phyloP scores from a whole-genome alignment of 2,797 vertebrate genomes.

The Eulemur rubriventer region DNA sequence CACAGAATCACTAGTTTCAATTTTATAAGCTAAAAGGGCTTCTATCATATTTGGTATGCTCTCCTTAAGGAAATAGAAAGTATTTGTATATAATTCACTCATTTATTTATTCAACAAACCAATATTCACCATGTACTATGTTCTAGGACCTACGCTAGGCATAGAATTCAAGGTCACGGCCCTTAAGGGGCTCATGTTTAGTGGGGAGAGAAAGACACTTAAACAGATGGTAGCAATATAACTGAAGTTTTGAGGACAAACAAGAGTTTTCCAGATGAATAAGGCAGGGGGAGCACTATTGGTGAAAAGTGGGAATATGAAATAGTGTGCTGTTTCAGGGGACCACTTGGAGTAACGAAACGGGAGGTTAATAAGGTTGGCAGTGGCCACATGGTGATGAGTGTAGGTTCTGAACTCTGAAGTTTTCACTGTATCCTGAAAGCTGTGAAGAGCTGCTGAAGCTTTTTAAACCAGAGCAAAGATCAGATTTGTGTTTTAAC shows the following conservation, averaged over 20 bases:
- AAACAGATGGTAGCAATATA: not conserved
- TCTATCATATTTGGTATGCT: not conserved
- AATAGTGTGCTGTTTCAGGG: not conserved
- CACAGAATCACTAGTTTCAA: not conserved
- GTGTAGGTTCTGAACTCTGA: not conserved
- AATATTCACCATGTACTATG: not conserved
- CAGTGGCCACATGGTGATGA: not conserved
- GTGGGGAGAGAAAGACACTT: not conserved
- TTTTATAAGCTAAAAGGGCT: not conserved
- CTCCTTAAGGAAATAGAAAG: not conserved
- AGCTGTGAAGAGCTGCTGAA: not conserved
- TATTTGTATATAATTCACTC: not conserved
- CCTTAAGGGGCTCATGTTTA: not conserved
- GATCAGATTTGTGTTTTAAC: not conserved
- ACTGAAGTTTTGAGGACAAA: not conserved
- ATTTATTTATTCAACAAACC: not conserved
- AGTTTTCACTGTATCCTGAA: not conserved
- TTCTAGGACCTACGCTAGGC: not conserved
- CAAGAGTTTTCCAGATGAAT: not conserved
- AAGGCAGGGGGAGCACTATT: not conserved
- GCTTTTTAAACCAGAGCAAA: conserved; percentile 3
- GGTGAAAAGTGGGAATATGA: not conserved
- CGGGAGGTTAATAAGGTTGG: not conserved
- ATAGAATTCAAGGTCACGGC: not conserved
- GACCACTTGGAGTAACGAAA: not conserved